Base-by-base conservation (phyloP, 2,113 vertebrate species). In the Petroica traversi region DNA sequence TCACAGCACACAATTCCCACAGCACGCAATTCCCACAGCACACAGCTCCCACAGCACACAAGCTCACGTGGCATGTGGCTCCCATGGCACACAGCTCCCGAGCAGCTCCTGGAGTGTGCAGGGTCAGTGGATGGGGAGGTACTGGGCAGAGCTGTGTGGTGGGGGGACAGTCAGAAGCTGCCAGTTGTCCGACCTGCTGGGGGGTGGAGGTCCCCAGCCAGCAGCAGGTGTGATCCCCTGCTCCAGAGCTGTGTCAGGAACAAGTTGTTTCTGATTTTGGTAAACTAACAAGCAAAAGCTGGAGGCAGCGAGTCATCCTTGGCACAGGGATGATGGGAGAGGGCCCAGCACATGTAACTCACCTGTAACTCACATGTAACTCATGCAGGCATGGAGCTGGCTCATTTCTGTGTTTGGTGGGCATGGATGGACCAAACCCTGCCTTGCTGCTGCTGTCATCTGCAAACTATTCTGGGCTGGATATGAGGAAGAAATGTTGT, bases 181-280 rank as follows among this genome's bases (percentile, higher is more conserved):
- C 33, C 1, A 4, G 0, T 12, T 17, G 57, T 48, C 55, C 6
- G 0, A 0, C 11, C 26, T 26, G 29, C 4, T 0, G 12, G 8
- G 14, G 31, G 17, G 36, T 33, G 31, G 46, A 33, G 19, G 14
- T 33, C 22, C 49, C 28, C 51, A 52, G 22, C 6, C 41, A 4
- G 40, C 5, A 3, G 16, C 4, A 11, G 18, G 18, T 43, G 19
- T 3, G 2, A 9, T 73, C 19, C 5, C 3, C 2, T n/a, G 40
- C 15, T 51, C n/a, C 45, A 48, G 14, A 57, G 36, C 43, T 2
- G 3, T n/a, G 18, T 6, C 11, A 6, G 48, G 45, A 82, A 1
- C 10, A 29, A 24, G 28, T 38, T 67, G 10, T 28, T 83, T 67
- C 16, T 71, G 41, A 43, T 38, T 46, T 64, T 18, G 31, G 26